phyloP scores from a whole-genome alignment of 2,888 invertebrate species.

The Cephus pygmeus region DNA sequence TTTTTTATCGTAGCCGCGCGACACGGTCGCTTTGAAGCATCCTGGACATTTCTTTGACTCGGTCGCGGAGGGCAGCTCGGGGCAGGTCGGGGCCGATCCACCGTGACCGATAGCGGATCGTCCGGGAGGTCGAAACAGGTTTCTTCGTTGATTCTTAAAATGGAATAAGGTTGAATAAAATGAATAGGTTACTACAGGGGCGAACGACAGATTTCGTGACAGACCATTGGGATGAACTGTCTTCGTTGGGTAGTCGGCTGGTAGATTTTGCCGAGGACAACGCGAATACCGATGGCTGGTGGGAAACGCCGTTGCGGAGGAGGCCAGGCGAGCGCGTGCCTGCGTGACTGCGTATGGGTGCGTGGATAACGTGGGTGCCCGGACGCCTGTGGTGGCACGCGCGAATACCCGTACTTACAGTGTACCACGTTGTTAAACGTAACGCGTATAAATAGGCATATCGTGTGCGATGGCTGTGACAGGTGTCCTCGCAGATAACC shows the following conservation, averaged over 20 bases:
- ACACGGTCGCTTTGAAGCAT: slow-evolving; percentile 30
- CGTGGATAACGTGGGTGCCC: slow-evolving; percentile 18
- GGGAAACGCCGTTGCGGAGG: neutral
- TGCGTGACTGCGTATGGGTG: slow-evolving; percentile 24
- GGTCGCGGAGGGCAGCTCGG: too few relatives aligned
- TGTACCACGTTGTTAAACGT: slow-evolving; percentile 19
- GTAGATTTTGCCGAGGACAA: too few relatives aligned
- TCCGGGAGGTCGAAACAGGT: too few relatives aligned
- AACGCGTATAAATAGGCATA: slow-evolving; percentile 26
- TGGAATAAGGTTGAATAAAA: too few relatives aligned
- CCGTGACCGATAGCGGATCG: too few relatives aligned
- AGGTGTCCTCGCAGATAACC: slow-evolving; percentile 45
- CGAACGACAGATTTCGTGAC: too few relatives aligned
- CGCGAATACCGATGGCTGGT: slow-evolving; percentile 1
- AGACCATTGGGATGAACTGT: too few relatives aligned
- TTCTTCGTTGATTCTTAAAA: too few relatives aligned
- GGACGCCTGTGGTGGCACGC: slow-evolving; percentile 16
- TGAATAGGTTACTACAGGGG: too few relatives aligned
- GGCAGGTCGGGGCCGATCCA: too few relatives aligned
- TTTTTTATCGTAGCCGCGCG: slow-evolving; percentile 44
- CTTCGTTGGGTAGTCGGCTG: too few relatives aligned
- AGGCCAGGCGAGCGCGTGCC: neutral
- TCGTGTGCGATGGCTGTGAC: slow-evolving; percentile 47
- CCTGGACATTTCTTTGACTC: too few relatives aligned
- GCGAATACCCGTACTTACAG: slow-evolving; percentile 5